Evolutionary conservation across 1,140 invertebrate species (phyloP).

Genomic region (Lethocerus indicus): DNA sequence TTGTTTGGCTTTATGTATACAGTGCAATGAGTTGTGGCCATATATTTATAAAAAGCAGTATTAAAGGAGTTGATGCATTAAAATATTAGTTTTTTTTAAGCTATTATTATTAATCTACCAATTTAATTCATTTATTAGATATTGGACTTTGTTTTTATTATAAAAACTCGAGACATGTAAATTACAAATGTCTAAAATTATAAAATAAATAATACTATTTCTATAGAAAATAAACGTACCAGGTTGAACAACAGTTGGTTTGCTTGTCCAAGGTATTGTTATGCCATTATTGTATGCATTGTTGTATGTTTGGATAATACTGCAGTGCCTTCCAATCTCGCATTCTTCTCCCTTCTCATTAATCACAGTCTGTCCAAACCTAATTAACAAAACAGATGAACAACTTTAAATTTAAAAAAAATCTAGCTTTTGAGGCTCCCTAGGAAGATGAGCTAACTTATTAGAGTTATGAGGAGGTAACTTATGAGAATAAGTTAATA

Average conservation of each 20-base stretch:
- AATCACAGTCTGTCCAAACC: slow-evolving; percentile 8
- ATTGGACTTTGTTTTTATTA: not conserved
- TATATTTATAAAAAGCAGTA: too few species aligned
- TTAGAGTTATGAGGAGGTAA: too few species aligned
- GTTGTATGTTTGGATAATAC: slow-evolving; percentile 5
- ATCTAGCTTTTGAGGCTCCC: too few species aligned
- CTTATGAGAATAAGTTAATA: too few species aligned
- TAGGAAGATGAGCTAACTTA: too few species aligned
- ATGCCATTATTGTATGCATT: too few species aligned
- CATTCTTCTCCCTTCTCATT: slow-evolving; percentile 13
- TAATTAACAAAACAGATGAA: slow-evolving; percentile 1
- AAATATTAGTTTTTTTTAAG: too few species aligned
- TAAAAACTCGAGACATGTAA: not conserved
- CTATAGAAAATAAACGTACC: not conserved
- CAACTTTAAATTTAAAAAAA: too few species aligned
- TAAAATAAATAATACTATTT: not conserved
- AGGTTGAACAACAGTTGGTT: slow-evolving; percentile 7
- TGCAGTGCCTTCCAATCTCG: slow-evolving; percentile 8
- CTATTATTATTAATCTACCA: too few species aligned
- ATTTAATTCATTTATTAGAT: not conserved
- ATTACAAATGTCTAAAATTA: not conserved
- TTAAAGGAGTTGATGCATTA: too few species aligned
- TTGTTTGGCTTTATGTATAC: too few species aligned
- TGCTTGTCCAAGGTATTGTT: slow-evolving; percentile 6
- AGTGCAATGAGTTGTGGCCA: too few species aligned